Evolutionary conservation across 2,113 vertebrate species (phyloP).

Genomic region (Alaudala cheleensis): DNA sequence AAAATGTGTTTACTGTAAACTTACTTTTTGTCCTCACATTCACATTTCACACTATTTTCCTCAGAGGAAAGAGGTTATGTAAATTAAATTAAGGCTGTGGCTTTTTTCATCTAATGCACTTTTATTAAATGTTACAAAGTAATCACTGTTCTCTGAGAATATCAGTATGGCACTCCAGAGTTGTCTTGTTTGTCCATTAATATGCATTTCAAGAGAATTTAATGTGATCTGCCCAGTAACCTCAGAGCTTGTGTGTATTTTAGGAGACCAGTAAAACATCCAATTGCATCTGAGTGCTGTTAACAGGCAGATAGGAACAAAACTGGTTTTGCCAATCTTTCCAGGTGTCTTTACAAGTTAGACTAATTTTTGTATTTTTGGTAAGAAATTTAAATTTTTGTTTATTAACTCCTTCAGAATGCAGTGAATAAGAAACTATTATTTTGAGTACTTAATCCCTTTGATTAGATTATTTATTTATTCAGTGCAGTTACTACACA

Average conservation of each 20-base stretch:
- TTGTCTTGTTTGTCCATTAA: not conserved
- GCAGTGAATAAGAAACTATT: not conserved
- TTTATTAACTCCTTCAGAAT: not conserved
- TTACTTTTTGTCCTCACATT: not conserved
- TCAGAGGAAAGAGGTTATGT: not conserved
- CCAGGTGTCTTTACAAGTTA: constrained; percentile 18
- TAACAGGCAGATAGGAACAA: not conserved
- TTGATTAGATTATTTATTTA: not conserved
- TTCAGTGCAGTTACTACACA: not conserved
- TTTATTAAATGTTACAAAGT: not conserved
- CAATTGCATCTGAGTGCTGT: not conserved
- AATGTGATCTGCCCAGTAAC: not conserved
- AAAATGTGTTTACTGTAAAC: not conserved
- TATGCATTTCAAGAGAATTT: not conserved
- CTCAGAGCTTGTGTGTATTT: not conserved
- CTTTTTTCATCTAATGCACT: not conserved
- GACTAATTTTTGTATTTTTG: not conserved
- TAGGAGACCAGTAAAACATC: not conserved
- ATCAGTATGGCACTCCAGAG: not conserved
- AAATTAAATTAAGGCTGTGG: not conserved
- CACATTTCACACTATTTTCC: not conserved
- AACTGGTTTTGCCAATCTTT: not conserved
- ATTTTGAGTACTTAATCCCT: not conserved
- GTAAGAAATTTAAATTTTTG: not conserved
- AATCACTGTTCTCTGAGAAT: not conserved